Percentiles rank a stretch among this genome's conserved stretches.
Conservation (phyloP, 2,113 vertebrate species). For the Aspidoscelis tigris region DNA sequence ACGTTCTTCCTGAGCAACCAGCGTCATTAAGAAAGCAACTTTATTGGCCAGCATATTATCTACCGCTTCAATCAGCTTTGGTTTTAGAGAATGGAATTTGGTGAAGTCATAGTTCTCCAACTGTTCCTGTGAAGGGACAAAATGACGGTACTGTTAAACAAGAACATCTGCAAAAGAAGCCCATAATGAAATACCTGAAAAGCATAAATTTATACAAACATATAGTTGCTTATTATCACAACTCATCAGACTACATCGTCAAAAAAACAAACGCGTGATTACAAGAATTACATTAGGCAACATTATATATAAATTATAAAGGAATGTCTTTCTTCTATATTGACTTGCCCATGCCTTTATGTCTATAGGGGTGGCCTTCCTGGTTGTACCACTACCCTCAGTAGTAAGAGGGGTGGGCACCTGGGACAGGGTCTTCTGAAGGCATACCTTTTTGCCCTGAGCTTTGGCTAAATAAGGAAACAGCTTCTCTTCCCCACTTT, state of each 20-base stretch:
- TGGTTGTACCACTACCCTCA: too few relatives aligned
- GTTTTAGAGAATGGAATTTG: conserved; percentile 93
- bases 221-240: background rate
- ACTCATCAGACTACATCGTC: background rate
- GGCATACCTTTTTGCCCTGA: too few relatives aligned
- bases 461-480: too few relatives aligned
- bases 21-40: conserved; percentile 88
- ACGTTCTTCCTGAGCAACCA: conserved; percentile 92
- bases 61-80: conserved; percentile 93
- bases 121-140: conserved; percentile 82
- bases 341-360: too few relatives aligned
- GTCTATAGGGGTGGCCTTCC: too few relatives aligned
- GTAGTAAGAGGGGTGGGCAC: too few relatives aligned
- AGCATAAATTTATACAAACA: too few relatives aligned
- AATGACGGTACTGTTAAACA: background rate
- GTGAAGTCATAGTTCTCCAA: conserved; percentile 93
- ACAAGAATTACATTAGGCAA: background rate
- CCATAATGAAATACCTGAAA: conserved; percentile 18
- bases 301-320: too few relatives aligned
- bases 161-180: conserved; percentile 14
- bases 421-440: too few relatives aligned
- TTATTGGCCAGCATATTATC: conserved; percentile 94
- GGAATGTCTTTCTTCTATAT: too few relatives aligned
- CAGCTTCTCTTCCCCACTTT: too few relatives aligned
- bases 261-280: background rate